Conservation (phyloP, 2,888 invertebrate genomes). For the Lepetodrilus schrolli region DNA sequence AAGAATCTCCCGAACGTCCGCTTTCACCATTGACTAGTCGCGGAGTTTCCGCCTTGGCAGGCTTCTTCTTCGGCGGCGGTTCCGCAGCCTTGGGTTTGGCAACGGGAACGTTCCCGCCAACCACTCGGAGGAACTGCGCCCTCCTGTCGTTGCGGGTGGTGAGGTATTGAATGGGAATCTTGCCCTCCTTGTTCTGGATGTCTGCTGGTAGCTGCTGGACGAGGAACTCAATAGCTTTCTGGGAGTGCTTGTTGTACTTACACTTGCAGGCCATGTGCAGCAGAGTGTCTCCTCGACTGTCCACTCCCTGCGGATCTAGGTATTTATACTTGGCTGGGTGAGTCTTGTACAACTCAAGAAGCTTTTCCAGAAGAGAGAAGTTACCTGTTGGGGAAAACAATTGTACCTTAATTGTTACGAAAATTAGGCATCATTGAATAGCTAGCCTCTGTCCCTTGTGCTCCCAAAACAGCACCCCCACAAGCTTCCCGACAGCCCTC, state of each 20-base stretch:
- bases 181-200: slow-evolving; percentile 52
- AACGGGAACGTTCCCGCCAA: neutral
- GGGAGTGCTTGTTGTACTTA: slow-evolving; percentile 40
- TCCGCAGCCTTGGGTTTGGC: neutral
- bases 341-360: slow-evolving; percentile 47
- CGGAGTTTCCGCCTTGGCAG: neutral
- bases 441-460: slow-evolving; percentile 29
- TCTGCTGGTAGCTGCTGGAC: slow-evolving; percentile 48
- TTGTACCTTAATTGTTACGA: neutral
- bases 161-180: slow-evolving; percentile 55
- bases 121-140: slow-evolving; percentile 44
- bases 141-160: slow-evolving; percentile 54
- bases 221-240: slow-evolving; percentile 54
- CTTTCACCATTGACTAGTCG: neutral
- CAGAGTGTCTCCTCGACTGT: slow-evolving; percentile 40
- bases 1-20: neutral
- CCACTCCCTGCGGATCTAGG: slow-evolving; percentile 44
- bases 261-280: slow-evolving; percentile 39
- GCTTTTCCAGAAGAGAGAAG: slow-evolving; percentile 51
- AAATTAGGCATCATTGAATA: neutral
- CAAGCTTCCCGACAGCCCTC: slow-evolving; percentile 13
- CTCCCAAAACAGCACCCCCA: slow-evolving; percentile 19
- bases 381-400: slow-evolving; percentile 35
- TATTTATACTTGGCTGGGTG: slow-evolving; percentile 45
- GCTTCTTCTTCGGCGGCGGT: neutral